phyloP scores from a whole-genome alignment of 1,140 invertebrate species.

The Drosophila melanica region DNA sequence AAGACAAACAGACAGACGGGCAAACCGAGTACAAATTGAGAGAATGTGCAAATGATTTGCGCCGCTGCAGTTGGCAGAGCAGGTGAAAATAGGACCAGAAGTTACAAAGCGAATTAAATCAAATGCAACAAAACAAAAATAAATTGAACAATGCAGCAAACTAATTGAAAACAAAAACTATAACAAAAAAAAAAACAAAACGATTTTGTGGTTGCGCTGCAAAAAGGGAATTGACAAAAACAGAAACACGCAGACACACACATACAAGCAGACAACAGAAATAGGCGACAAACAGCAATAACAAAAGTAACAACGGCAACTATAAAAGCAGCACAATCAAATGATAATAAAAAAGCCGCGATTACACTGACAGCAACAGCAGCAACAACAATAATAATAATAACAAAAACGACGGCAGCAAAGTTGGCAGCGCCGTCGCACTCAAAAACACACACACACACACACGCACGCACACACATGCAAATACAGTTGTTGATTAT shows the following conservation, averaged over 20 bases:
- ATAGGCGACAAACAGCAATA: conserved; percentile 38
- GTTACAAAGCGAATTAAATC: conserved; percentile 31
- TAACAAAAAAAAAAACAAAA: conserved; percentile 26
- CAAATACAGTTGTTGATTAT: conserved; percentile 66
- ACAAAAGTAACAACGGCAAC: conserved; percentile 59
- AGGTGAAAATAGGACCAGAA: conserved; percentile 27
- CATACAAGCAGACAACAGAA: conserved; percentile 24
- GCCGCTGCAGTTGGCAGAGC: conserved; percentile 10
- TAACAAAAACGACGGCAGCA: conserved; percentile 21
- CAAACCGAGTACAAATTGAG: conserved; percentile 22
- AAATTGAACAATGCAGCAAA: conserved; percentile 26
- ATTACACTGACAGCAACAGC: conserved; percentile 59
- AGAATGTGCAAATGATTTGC: conserved; percentile 26
- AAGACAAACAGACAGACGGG: conserved; percentile 2
- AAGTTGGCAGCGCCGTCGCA: conserved; percentile 20
- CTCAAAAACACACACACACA: conserved; percentile 11
- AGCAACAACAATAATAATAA: conserved; percentile 7
- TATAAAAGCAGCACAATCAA: conserved; percentile 76
- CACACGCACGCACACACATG: conserved; percentile 9
- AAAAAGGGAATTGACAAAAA: conserved; percentile 72
- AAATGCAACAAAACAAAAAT: conserved; percentile 3
- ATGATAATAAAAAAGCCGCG: conserved; percentile 79
- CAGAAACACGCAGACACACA: conserved; percentile 27
- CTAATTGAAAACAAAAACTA: conserved; percentile 33
- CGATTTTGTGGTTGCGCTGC: conserved; percentile 42